phyloP scores from a whole-genome alignment of 2,113 vertebrate species.

The Pteruthius melanotis region DNA sequence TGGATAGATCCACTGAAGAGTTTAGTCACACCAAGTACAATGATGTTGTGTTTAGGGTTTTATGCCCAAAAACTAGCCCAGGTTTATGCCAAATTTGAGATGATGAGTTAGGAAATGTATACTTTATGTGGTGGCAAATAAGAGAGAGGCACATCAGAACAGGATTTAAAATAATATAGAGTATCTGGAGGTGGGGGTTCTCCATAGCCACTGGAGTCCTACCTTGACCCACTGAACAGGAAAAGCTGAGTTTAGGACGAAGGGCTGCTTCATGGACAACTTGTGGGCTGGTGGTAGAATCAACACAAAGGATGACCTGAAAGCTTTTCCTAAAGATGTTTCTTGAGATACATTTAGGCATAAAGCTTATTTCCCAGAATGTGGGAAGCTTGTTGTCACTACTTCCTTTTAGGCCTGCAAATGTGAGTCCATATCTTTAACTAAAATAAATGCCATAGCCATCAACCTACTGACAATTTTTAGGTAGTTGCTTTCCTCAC shows the following conservation, averaged over 20 bases:
- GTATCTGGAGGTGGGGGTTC: background rate
- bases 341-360: background rate
- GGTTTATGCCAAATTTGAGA: background rate
- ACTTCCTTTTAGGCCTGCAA: background rate
- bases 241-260: background rate
- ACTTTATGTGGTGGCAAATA: background rate
- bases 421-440: background rate
- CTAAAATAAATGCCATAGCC: background rate
- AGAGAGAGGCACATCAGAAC: background rate
- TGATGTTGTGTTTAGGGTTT: background rate
- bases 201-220: background rate
- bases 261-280: background rate
- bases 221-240: background rate
- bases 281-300: background rate
- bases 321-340: background rate
- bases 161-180: background rate
- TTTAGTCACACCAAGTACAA: background rate
- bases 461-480: background rate
- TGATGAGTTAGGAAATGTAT: background rate
- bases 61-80: background rate
- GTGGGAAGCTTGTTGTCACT: background rate
- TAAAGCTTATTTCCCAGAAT: background rate
- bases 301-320: background rate
- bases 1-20: background rate
- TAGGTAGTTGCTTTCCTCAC: background rate